These are phyloP conservation scores for Pissodes strobi DNA, from an alignment of 1,140 invertebrate genomes.

Conservation along the genomic window DNA sequence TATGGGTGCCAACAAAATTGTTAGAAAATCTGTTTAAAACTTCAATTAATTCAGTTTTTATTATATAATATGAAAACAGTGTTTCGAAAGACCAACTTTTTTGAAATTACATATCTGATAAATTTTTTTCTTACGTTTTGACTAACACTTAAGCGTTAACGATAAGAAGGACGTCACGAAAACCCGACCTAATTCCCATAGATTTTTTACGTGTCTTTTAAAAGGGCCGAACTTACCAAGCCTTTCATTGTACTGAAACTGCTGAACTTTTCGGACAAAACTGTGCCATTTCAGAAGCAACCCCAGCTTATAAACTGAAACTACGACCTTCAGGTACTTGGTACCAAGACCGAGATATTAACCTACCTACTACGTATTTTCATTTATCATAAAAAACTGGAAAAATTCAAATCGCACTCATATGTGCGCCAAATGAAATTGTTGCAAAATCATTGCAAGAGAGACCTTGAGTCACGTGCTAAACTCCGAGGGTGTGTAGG, in stretches of 20 bases:
- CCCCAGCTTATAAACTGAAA: slow-evolving; percentile 18
- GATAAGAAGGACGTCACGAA: too few species aligned
- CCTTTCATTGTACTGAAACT: slow-evolving; percentile 22
- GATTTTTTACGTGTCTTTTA: too few species aligned
- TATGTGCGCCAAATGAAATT: too few species aligned
- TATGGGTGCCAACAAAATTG: too few species aligned
- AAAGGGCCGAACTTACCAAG: slow-evolving; percentile 19
- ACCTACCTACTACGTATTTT: slow-evolving; percentile 9
- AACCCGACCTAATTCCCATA: too few species aligned
- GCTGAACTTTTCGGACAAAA: slow-evolving; percentile 1
- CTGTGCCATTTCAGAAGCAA: not conserved
- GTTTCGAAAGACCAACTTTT: too few species aligned
- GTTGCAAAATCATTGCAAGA: slow-evolving; percentile 8
- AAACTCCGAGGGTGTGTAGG: slow-evolving; percentile 13
- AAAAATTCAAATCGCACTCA: not conserved
- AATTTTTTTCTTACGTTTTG: too few species aligned
- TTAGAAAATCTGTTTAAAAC: too few species aligned
- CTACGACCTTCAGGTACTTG: slow-evolving; percentile 23
- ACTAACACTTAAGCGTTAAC: too few species aligned
- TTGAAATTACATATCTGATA: too few species aligned
- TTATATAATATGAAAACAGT: too few species aligned
- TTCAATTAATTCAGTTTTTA: too few species aligned
- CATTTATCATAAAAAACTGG: not conserved
- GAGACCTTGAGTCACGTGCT: slow-evolving; percentile 11
- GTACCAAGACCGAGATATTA: slow-evolving; percentile 6